phyloP scores from a whole-genome alignment of 2,888 invertebrate species.

The Diarsia mendica region DNA sequence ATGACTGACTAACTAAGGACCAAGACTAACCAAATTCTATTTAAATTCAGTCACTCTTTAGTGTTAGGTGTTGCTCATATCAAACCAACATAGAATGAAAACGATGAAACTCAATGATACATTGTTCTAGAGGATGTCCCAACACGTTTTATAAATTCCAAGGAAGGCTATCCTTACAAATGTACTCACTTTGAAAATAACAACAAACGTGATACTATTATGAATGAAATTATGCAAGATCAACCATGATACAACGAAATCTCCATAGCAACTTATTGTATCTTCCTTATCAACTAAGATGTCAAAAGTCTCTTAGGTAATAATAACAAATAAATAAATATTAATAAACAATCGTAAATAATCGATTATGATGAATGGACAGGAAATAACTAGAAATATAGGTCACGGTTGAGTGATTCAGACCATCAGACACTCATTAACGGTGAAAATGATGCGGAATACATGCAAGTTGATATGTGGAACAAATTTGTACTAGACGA shows the following conservation, averaged over 20 bases:
- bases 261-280: slow-evolving; percentile 45
- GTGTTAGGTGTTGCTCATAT: slow-evolving; percentile 30
- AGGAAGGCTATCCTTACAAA: slow-evolving; percentile 32
- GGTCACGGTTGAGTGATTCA: slow-evolving; percentile 60
- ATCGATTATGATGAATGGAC: slow-evolving; percentile 47
- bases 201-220: slow-evolving; percentile 11
- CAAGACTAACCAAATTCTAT: slow-evolving; percentile 19
- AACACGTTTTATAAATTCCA: slow-evolving; percentile 27
- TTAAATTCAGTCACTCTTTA: slow-evolving; percentile 14
- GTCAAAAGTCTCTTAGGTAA: slow-evolving; percentile 38
- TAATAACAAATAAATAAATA: slow-evolving; percentile 46
- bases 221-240: slow-evolving; percentile 56
- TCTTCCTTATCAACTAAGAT: slow-evolving; percentile 27
- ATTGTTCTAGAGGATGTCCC: slow-evolving; percentile 33
- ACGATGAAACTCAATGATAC: slow-evolving; percentile 19
- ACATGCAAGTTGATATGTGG: slow-evolving; percentile 1
- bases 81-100: slow-evolving; percentile 15
- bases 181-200: slow-evolving; percentile 2
- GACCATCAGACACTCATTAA: slow-evolving; percentile 21
- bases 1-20: slow-evolving; percentile 57
- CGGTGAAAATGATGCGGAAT: slow-evolving; percentile 39
- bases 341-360: slow-evolving; percentile 46
- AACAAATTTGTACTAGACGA: slow-evolving; percentile 19
- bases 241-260: slow-evolving; percentile 19
- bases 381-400: slow-evolving; percentile 56